Percentiles rank a stretch among this genome's conserved stretches.
These are phyloP conservation scores for Nomada flava DNA, from an alignment of 2,888 invertebrate genomes.

Conservation along the genomic window DNA sequence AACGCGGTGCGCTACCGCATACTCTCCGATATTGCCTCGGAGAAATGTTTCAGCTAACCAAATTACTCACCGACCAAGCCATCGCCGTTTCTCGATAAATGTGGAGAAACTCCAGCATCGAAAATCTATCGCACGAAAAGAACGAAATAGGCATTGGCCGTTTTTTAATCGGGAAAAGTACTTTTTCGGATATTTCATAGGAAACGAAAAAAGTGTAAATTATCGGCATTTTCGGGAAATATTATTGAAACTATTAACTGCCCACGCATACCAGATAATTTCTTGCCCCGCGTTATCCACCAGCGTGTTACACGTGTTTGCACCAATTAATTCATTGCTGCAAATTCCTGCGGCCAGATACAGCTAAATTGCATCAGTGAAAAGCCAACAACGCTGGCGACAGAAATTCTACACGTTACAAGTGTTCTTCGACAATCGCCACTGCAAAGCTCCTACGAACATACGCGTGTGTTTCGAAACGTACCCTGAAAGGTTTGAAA, in stretches of 20 bases:
- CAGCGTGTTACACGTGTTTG: not conserved
- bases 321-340: constrained; percentile 53
- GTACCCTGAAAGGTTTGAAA: not conserved
- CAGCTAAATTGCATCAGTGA: constrained; percentile 44
- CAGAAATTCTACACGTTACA: not conserved
- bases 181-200: constrained; percentile 49
- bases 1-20: constrained; percentile 41
- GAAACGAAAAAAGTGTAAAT: too few relatives aligned
- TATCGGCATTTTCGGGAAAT: not conserved
- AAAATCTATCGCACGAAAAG: constrained; percentile 53
- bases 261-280: not conserved
- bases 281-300: not conserved
- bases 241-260: not conserved
- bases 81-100: constrained; percentile 66
- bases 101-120: constrained; percentile 56
- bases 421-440: constrained; percentile 54
- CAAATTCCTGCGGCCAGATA: constrained; percentile 44
- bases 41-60: constrained; percentile 72
- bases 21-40: constrained; percentile 64
- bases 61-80: constrained; percentile 64
- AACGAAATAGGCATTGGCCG: constrained; percentile 48
- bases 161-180: constrained; percentile 66
- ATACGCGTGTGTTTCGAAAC: constrained; percentile 25
- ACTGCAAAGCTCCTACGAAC: constrained; percentile 44
- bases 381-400: constrained; percentile 28